Conservation (phyloP, 2,888 invertebrate species). For the Cosmorhoe ocellata region DNA sequence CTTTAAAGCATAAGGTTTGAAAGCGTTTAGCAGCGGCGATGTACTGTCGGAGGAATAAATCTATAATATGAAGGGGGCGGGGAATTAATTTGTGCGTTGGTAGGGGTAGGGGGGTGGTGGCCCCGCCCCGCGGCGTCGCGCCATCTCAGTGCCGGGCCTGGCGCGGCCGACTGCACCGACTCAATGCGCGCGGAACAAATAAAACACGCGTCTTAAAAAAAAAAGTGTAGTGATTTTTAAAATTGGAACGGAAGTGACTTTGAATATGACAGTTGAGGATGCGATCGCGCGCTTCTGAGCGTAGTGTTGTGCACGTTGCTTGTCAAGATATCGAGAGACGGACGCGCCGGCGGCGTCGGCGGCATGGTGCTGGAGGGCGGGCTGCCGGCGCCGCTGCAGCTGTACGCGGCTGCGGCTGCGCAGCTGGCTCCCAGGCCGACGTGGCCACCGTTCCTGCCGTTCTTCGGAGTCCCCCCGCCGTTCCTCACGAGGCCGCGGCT, state of each 20-base stretch:
- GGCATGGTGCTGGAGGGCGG: constrained; percentile 86
- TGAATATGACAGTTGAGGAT: constrained; percentile 54
- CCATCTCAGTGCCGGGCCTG: constrained; percentile 73
- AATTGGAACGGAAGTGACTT: constrained; percentile 22
- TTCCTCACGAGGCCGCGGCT: constrained; percentile 75
- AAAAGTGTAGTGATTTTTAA: constrained; percentile 29
- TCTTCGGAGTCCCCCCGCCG: constrained; percentile 83
- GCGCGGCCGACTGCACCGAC: constrained; percentile 33
- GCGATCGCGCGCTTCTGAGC: constrained; percentile 45
- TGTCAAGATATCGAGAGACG: constrained; percentile 63
- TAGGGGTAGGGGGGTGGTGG: constrained; percentile 61
- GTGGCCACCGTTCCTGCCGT: constrained; percentile 84
- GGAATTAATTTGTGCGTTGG: constrained; percentile 71
- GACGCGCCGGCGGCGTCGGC: constrained; percentile 49
- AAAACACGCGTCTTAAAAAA: constrained; percentile 32
- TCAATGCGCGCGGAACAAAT: constrained; percentile 37
- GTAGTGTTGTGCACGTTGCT: constrained; percentile 51
- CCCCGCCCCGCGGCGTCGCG: constrained; percentile 69
- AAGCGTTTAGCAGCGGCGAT: constrained; percentile 67
- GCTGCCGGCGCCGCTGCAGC: constrained; percentile 86
- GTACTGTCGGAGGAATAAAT: constrained; percentile 76
- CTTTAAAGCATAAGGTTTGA: constrained; percentile 71
- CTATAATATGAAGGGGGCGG: constrained; percentile 82
- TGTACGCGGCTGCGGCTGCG: constrained; percentile 87
- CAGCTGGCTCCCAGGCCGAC: constrained; percentile 80